These are phyloP conservation scores for Sceliomorpha sp. DNA, from an alignment of 2,888 invertebrate species.

Conservation along the genomic window DNA sequence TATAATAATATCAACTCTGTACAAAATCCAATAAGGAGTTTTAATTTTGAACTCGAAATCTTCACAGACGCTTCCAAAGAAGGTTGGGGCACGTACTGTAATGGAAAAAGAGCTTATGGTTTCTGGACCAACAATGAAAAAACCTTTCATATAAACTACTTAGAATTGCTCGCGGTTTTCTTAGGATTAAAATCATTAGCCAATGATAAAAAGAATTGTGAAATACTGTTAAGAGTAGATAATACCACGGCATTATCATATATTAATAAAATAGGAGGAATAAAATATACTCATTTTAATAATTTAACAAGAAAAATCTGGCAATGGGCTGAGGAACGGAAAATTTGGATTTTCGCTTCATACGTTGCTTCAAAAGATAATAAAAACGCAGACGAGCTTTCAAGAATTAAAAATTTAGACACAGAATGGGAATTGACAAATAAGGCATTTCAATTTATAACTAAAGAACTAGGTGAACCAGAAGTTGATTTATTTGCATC, in stretches of 20 bases:
- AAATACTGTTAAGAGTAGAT: slow-evolving; percentile 38
- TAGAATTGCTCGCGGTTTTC: slow-evolving; percentile 17
- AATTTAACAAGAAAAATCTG: slow-evolving; percentile 24
- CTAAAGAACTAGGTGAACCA: slow-evolving; percentile 19
- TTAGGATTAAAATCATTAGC: slow-evolving; percentile 12
- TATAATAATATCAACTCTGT: slow-evolving; percentile 3
- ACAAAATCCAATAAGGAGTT: slow-evolving; percentile 9
- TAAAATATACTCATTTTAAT: slow-evolving; percentile 46
- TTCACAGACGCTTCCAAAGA: slow-evolving; percentile 32
- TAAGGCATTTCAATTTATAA: slow-evolving; percentile 17
- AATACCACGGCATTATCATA: slow-evolving; percentile 41
- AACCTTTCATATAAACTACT: too few relatives aligned
- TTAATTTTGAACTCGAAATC: slow-evolving; percentile 16
- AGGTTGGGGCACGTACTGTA: slow-evolving; percentile 30
- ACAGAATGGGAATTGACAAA: slow-evolving; percentile 45
- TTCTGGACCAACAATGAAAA: too few relatives aligned
- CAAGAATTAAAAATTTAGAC: slow-evolving; percentile 28
- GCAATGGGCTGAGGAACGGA: slow-evolving; percentile 35
- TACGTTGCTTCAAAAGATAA: slow-evolving; percentile 37
- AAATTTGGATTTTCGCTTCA: slow-evolving; percentile 33
- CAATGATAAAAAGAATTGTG: slow-evolving; percentile 37
- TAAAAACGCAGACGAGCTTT: slow-evolving; percentile 27
- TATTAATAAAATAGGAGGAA: slow-evolving; percentile 31
- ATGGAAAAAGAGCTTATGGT: slow-evolving; percentile 17
- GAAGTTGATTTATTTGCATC: slow-evolving; percentile 39